phyloP scores from a whole-genome alignment of 2,113 vertebrate species.

The Echinops telfairi region DNA sequence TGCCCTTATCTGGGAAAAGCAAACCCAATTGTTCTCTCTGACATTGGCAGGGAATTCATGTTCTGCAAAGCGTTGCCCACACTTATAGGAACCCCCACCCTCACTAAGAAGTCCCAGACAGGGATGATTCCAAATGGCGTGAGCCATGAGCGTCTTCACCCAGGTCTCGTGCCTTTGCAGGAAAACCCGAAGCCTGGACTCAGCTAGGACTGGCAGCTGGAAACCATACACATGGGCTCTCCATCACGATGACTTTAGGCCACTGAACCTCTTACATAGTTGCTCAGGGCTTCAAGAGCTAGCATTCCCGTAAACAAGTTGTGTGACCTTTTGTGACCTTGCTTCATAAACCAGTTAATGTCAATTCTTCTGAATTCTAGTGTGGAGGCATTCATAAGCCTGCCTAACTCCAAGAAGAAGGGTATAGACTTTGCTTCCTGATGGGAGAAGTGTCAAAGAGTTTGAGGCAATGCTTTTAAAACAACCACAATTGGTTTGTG shows the following conservation, averaged over 20 bases:
- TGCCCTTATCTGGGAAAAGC: neutral
- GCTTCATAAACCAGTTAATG: neutral
- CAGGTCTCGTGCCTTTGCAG: neutral
- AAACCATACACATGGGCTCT: neutral
- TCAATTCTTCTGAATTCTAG: neutral
- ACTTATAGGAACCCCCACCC: neutral
- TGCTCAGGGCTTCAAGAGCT: neutral
- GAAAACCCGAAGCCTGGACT: neutral
- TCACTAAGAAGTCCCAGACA: neutral
- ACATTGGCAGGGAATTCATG: neutral
- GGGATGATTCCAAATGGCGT: neutral
- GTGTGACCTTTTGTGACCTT: neutral
- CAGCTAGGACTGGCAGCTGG: neutral
- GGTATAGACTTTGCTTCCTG: neutral
- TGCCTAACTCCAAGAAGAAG: neutral
- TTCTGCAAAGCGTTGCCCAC: neutral
- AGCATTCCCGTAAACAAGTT: neutral
- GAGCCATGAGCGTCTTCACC: neutral
- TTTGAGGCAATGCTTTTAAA: neutral
- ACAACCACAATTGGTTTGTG: neutral
- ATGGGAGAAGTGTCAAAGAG: neutral
- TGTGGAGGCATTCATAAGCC: neutral
- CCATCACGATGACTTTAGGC: neutral
- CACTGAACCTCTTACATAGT: neutral
- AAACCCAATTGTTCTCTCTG: neutral